A percentile compares a stretch with the other conserved stretches of the same genome.
These are phyloP conservation scores for Caenorhabditis becei DNA, from an alignment of 2,888 invertebrate species.

Conservation along the genomic window DNA sequence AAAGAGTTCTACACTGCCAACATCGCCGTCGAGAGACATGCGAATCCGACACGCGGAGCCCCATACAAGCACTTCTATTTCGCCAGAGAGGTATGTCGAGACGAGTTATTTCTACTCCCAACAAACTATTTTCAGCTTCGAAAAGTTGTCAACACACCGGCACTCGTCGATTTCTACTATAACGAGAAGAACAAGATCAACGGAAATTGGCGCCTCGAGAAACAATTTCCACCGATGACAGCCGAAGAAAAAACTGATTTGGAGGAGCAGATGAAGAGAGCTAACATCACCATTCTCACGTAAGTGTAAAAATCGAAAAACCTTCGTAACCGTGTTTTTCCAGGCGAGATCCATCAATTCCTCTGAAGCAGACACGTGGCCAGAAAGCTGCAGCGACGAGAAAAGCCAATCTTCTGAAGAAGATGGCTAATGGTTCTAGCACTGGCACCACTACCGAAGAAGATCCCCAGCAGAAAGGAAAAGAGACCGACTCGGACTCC, in stretches of 20 bases:
- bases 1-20: slow-evolving; percentile 7
- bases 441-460: neutral
- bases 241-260: slow-evolving; percentile 3
- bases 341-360: slow-evolving; percentile 19
- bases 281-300: neutral
- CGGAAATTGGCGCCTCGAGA: slow-evolving; percentile 26
- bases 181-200: slow-evolving; percentile 29
- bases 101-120: no score
- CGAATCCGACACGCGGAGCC: neutral
- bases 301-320: neutral
- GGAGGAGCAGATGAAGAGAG: slow-evolving; percentile 1
- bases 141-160: neutral
- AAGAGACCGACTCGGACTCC: neutral
- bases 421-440: neutral
- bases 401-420: neutral
- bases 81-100: slow-evolving; percentile 5
- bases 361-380: neutral
- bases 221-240: neutral
- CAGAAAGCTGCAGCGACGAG: slow-evolving; percentile 1
- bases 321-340: slow-evolving; percentile 1
- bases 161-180: slow-evolving; percentile 37
- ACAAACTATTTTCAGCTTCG: no score
- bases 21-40: slow-evolving; percentile 13
- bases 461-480: neutral
- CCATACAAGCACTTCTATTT: slow-evolving; percentile 19